Base-by-base conservation (phyloP, 2,113 vertebrate genomes). In the Prionailurus viverrinus region DNA sequence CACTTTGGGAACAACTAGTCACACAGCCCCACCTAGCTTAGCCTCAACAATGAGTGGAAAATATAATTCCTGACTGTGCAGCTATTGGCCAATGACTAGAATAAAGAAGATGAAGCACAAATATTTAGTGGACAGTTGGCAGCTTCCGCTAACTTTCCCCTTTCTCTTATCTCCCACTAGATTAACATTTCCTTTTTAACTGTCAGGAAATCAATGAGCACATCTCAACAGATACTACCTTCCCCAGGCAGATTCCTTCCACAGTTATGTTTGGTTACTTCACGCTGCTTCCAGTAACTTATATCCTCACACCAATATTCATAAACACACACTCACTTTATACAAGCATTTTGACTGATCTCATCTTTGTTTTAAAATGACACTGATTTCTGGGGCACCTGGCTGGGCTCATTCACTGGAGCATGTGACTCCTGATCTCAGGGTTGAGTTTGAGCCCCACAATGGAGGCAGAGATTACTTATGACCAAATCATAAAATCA, bases 141-240 rank as follows among this genome's bases (percentile, higher is more conserved):
- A 82, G 66, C 29, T 66, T 90, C 66, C 68, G 19, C 31, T 91
- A 51, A 91, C 65, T 61, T 81, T 53, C 58, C 18, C 48, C n/a
- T 31, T 95, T 68, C 45, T 69, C 36, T 95, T 33, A 84, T n/a
- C 91, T 94, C 36, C 85, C 45, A 41, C 39, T 16, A 81, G 66
- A 95, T 39, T 15, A 83, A 90, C 65, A 95, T 58, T 48, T 90
- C 53, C 55, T 89, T 93, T 65, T 45, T 31, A 73, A 58, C 79
- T 45, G 51, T 81, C 27, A 81, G 65, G 65, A 85, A 89, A 65
- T 89, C 69, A 85, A 27, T 79, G 68, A 33, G 63, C 58, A 69
- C 31, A 55, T 85, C n/a, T 73, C 10, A 86, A 36, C 14, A 66
- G 19, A 73, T 2, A 71, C 19, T 48, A 66, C 73, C 65, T 94